Conservation (phyloP, 30 jellyfish, hydroid and myxozoan genomes). For the Phacellophora camtschatica region DNA sequence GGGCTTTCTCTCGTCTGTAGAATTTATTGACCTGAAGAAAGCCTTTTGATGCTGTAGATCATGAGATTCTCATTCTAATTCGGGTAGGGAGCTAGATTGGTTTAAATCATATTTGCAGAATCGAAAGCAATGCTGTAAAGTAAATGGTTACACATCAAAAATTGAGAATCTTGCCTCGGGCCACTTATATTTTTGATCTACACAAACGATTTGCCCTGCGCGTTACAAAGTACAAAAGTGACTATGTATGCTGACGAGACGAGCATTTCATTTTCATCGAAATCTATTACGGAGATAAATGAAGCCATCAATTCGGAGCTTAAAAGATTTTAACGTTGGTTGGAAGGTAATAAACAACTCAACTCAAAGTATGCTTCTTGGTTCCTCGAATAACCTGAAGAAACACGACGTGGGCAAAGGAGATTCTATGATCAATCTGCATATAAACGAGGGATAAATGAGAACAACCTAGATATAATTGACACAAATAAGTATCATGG, state of each 20-base stretch:
- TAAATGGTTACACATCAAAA: conserved; percentile 6
- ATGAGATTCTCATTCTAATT: conserved; percentile 4
- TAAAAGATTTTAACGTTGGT: conserved; percentile 1
- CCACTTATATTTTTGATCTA: not conserved
- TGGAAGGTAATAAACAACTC: not conserved
- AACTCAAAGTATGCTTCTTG: conserved; percentile 5
- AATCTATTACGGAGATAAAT: too few relatives aligned
- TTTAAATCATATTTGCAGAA: conserved; percentile 31
- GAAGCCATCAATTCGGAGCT: too few relatives aligned
- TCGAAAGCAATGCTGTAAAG: conserved; percentile 17
- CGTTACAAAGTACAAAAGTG: too few relatives aligned
- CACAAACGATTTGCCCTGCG: too few relatives aligned
- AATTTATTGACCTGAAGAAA: too few relatives aligned
- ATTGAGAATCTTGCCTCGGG: not conserved
- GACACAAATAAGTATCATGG: not conserved
- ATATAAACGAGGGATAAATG: too few relatives aligned
- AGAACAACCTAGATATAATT: not conserved
- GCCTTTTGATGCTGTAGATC: too few relatives aligned
- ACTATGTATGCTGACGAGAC: too few relatives aligned
- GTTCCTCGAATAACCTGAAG: not conserved
- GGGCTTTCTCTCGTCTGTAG: too few relatives aligned
- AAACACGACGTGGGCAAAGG: too few relatives aligned
- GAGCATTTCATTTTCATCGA: too few relatives aligned
- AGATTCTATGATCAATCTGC: too few relatives aligned
- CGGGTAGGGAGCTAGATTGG: conserved; percentile 32